These are phyloP conservation scores for Bergia sp. DNA, from an alignment of 92 coral and sea anemone genomes.

Conservation along the genomic window DNA sequence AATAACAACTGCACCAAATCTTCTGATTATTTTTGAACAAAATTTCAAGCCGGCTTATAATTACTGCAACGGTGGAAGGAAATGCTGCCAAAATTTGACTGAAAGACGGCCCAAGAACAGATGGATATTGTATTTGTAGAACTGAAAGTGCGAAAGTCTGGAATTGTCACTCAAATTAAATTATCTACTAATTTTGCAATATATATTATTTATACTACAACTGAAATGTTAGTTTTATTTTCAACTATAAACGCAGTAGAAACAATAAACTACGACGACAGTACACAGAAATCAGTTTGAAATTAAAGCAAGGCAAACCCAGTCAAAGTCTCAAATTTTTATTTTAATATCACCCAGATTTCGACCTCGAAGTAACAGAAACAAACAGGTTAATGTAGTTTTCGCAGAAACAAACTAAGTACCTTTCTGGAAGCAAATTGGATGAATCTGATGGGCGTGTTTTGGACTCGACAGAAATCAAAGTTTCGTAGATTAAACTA, in stretches of 20 bases:
- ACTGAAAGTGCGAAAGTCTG: not conserved
- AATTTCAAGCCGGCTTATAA: not conserved
- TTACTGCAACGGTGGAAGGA: not conserved
- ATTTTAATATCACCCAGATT: not conserved
- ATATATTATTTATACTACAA: not conserved
- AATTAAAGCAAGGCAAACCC: not conserved
- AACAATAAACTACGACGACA: not conserved
- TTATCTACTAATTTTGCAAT: not conserved
- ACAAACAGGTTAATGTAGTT: not conserved
- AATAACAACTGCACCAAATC: not conserved
- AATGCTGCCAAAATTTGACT: not conserved
- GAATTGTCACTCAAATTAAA: not conserved
- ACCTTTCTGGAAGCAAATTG: not conserved
- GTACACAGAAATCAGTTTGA: not conserved
- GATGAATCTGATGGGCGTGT: slow-evolving; percentile 6
- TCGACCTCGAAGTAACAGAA: not conserved
- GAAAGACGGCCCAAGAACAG: not conserved
- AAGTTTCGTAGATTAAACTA: slow-evolving; percentile 8
- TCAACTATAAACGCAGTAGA: not conserved
- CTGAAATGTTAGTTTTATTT: not conserved
- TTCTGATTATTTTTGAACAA: not conserved
- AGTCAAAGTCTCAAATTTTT: not conserved
- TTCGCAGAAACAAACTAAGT: slow-evolving; percentile 2
- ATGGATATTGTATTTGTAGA: not conserved
- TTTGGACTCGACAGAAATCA: slow-evolving; percentile 21